Percentiles rank a stretch among this genome's conserved stretches.
Evolutionary conservation across 2,888 invertebrate species (phyloP).

Genomic region (Helicoverpa assulta): DNA sequence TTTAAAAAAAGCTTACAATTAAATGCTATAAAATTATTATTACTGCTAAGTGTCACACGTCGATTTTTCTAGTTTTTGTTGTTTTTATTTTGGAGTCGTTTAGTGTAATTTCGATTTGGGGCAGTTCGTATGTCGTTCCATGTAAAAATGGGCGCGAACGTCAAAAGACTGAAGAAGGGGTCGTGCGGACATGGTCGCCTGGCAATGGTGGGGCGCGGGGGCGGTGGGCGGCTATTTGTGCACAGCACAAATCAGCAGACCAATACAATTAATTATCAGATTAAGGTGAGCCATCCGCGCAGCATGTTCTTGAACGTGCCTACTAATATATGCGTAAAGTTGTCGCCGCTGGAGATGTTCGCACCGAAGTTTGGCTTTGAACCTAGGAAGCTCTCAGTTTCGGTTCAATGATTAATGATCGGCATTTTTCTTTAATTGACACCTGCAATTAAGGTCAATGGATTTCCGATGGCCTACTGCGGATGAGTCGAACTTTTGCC

Average conservation of each 20-base stretch:
- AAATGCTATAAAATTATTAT: constrained; percentile 74
- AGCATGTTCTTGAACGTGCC: constrained; percentile 80
- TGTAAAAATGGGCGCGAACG: constrained; percentile 89
- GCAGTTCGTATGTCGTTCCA: constrained; percentile 86
- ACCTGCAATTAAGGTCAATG: constrained; percentile 56
- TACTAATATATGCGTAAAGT: constrained; percentile 75
- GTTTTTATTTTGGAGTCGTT: constrained; percentile 62
- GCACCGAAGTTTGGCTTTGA: constrained; percentile 65
- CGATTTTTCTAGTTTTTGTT: constrained; percentile 58
- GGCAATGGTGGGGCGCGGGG: constrained; percentile 75
- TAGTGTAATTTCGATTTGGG: constrained; percentile 75
- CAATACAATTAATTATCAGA: constrained; percentile 90
- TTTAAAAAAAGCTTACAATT: constrained; percentile 61
- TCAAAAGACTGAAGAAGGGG: constrained; percentile 89
- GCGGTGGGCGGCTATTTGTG: constrained; percentile 85
- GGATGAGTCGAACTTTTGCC: constrained; percentile 47
- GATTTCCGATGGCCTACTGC: constrained; percentile 42
- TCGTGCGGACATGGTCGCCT: constrained; percentile 76
- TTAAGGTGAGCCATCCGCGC: constrained; percentile 88
- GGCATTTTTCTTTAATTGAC: constrained; percentile 52
- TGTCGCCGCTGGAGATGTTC: constrained; percentile 71
- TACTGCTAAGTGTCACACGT: constrained; percentile 71
- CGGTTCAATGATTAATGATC: constrained; percentile 49
- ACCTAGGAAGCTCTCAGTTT: constrained; percentile 62
- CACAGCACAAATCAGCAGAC: constrained; percentile 88